Evolutionary conservation across 2,888 invertebrate genomes (phyloP).

Genomic region (Dastarcus helophoroides): DNA sequence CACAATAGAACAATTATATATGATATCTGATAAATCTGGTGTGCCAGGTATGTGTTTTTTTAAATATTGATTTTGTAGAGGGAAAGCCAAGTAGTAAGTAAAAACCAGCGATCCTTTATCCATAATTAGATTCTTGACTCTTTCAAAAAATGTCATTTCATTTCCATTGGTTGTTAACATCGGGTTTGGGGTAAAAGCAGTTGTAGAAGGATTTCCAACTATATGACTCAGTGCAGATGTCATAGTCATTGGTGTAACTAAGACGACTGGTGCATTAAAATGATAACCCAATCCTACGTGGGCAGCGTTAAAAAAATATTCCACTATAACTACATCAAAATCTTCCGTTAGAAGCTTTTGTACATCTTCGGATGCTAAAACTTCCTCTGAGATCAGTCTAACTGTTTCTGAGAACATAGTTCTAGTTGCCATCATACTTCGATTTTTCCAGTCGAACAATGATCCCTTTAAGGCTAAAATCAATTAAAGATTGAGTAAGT

Average conservation of each 20-base stretch:
- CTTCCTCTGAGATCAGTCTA: no score
- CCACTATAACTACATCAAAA: slow-evolving; percentile 32
- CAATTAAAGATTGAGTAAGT: no score
- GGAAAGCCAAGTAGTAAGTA: slow-evolving; percentile 10
- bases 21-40: slow-evolving; percentile 18
- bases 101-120: slow-evolving; percentile 6
- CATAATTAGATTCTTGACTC: slow-evolving; percentile 39
- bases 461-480: no score
- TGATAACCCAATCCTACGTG: slow-evolving; percentile 29
- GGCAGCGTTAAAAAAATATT: slow-evolving; percentile 40
- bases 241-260: slow-evolving; percentile 33
- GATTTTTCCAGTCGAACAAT: no score
- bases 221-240: slow-evolving; percentile 36
- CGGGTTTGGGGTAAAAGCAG: slow-evolving; percentile 27
- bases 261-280: slow-evolving; percentile 26
- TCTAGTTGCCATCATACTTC: no score
- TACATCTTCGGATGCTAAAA: no score
- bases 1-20: slow-evolving; percentile 23
- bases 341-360: no score
- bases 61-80: slow-evolving; percentile 18
- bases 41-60: slow-evolving; percentile 23
- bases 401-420: no score
- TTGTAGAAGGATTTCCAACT: slow-evolving; percentile 37
- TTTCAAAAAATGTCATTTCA: slow-evolving; percentile 40
- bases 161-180: no score